Evolutionary conservation across 2,797 vertebrate genomes (phyloP), one percentile per base, ranked within the genome.

Genomic region (Hephaestus fuliginosus): DNA sequence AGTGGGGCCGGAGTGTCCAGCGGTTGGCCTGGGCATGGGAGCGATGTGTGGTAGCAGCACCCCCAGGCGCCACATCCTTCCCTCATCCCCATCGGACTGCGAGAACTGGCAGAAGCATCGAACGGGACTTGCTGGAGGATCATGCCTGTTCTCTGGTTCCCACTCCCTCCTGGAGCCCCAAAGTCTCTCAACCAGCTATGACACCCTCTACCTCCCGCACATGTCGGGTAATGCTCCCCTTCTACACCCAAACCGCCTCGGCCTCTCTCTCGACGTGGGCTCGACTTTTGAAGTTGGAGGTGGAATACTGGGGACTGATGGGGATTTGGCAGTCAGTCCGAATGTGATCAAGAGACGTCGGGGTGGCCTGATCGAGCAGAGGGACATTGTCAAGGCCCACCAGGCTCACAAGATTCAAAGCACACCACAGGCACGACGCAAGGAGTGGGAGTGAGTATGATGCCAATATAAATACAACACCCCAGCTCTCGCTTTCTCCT

Each of bases 371-470:
- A 98, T 99, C 0, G 98, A 99, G 76, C 98, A 99, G 94, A 96
- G 94, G 86, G 98, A 99, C 94, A 98, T 99, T 55, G 95, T 99
- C 93, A 99, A 97, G 92, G 98, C 98, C 0, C 98, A 99, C 20
- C 95, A 99, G 88, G 98, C 98, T 0, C 98, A 99, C 89, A 99
- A 99, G 96, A 98, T 99, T 88, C 98, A 99, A 91, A 99, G 98
- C 95, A 99, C 98, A 8, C 98, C 98, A 0, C 98, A 99, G 91
- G 98, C 98, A 0, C 93, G 96, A 30, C 97, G 98, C 92, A 99
- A 99, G 91, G 98, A 99, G 89, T 99, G 98, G 98, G 98, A 99
- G 98, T 99, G 94, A 99, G 98, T 98, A 96, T 78, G 8, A 78
- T 17, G 33, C 63, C 69, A 1, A 64, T 52, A 36, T 48, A 53